Conservation (phyloP, 2,888 invertebrate species). For the Orthosia gracilis region DNA sequence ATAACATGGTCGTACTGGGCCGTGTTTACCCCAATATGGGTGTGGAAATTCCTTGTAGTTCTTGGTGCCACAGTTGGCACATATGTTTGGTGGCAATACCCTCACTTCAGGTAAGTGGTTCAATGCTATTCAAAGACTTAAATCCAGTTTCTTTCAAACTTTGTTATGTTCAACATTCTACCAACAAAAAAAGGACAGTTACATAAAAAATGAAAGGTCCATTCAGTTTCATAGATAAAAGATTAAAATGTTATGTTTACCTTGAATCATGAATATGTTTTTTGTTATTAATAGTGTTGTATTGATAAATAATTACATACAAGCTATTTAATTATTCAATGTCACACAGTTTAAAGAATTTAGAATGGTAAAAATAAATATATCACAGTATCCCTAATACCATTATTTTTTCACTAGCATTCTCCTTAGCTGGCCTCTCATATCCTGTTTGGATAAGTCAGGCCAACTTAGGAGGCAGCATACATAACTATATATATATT, state of each 20-base stretch:
- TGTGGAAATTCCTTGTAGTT: conserved; percentile 98
- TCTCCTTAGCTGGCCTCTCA: too few relatives aligned
- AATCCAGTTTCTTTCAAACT: background rate
- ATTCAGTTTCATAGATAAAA: background rate
- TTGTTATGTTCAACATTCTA: background rate
- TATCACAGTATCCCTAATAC: too few relatives aligned
- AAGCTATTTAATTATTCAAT: conserved; percentile 24
- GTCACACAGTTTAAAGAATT: background rate
- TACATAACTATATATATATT: too few relatives aligned
- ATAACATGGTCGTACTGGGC: conserved; percentile 99
- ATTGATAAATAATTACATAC: background rate
- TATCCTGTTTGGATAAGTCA: too few relatives aligned
- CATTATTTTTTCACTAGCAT: too few relatives aligned
- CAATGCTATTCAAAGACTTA: background rate
- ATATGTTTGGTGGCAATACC: conserved; percentile 98
- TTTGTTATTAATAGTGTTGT: conserved; percentile 2
- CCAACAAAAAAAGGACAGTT: background rate
- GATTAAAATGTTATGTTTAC: conserved; percentile 17
- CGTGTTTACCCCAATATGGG: conserved; percentile 99
- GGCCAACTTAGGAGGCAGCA: too few relatives aligned
- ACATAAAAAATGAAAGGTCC: conserved; percentile 27
- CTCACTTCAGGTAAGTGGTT: conserved; percentile 95
- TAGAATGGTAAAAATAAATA: background rate
- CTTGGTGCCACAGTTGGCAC: conserved; percentile 97
- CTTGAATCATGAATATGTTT: conserved; percentile 28